phyloP scores from a whole-genome alignment of 2,888 invertebrate species.

The Cheilosia impressa region DNA sequence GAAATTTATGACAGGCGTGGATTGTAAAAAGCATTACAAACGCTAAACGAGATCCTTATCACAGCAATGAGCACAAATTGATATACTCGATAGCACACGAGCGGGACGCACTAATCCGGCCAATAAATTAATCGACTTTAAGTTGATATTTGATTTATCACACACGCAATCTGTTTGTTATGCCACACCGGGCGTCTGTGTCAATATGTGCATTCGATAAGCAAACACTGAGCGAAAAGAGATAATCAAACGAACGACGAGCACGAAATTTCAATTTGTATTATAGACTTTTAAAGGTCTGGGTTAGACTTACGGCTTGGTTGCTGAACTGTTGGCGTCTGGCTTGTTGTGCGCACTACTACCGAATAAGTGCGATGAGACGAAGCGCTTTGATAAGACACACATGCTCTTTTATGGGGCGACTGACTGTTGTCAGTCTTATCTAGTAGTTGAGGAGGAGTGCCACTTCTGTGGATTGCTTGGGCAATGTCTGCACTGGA shows the following conservation, averaged over 20 bases:
- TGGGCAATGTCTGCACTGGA: not conserved
- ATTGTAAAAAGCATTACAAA: not conserved
- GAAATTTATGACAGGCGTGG: not conserved
- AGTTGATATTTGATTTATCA: not conserved
- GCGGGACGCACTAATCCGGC: not conserved
- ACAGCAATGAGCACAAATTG: not conserved
- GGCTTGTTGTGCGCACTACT: not conserved
- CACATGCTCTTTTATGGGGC: constrained; percentile 3
- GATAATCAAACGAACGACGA: not conserved
- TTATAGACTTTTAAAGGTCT: not conserved
- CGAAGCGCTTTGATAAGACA: constrained; percentile 9
- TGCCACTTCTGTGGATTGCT: not conserved
- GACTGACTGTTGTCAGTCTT: not conserved
- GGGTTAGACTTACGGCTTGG: not conserved
- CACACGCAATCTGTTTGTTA: not conserved
- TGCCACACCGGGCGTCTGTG: not conserved
- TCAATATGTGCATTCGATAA: constrained; percentile 1
- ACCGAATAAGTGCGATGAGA: not conserved
- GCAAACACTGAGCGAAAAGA: not conserved
- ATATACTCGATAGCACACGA: not conserved
- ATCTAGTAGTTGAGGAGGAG: constrained; percentile 2
- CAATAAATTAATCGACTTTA: not conserved
- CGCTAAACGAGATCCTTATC: not conserved
- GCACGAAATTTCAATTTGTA: not conserved
- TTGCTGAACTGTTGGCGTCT: not conserved